phyloP scores from a whole-genome alignment of 2,113 vertebrate genomes.

The Lamprologus sp. region DNA sequence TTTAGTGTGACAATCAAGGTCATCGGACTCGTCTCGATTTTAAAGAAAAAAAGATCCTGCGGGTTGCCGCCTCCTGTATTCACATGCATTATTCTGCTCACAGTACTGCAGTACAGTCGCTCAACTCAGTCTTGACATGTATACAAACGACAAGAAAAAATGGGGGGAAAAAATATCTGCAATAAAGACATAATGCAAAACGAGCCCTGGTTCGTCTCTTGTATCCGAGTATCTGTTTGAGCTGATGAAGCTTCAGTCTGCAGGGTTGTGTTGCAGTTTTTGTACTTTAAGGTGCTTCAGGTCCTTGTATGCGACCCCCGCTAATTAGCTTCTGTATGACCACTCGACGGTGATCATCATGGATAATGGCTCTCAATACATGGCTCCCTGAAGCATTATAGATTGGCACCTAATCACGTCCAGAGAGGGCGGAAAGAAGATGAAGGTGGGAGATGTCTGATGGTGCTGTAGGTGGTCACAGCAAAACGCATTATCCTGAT shows the following conservation, averaged over 20 bases:
- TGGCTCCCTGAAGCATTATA: neutral
- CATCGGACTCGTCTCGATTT: constrained; percentile 5
- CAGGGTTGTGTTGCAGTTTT: neutral
- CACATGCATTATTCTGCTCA: constrained; percentile 5
- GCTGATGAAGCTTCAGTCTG: neutral
- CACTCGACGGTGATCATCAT: neutral
- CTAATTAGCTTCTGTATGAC: neutral
- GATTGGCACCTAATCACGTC: neutral
- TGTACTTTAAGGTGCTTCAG: neutral
- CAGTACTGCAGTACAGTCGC: neutral
- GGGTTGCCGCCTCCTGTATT: neutral
- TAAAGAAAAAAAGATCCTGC: neutral
- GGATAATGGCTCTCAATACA: neutral
- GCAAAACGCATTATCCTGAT: neutral
- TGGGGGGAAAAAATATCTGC: constrained; percentile 5
- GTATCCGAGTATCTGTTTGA: neutral
- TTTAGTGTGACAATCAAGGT: constrained; percentile 53
- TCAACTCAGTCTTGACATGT: constrained; percentile 23
- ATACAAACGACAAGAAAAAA: constrained; percentile 3
- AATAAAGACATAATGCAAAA: constrained; percentile 54
- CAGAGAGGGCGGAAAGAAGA: neutral
- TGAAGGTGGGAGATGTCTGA: neutral
- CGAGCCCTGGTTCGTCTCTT: neutral
- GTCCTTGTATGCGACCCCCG: neutral
- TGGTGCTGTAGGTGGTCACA: neutral